Percentiles rank a stretch among this genome's conserved stretches.
Evolutionary conservation across 2,797 vertebrate species (phyloP).

Genomic region (Myotis findleyi): DNA sequence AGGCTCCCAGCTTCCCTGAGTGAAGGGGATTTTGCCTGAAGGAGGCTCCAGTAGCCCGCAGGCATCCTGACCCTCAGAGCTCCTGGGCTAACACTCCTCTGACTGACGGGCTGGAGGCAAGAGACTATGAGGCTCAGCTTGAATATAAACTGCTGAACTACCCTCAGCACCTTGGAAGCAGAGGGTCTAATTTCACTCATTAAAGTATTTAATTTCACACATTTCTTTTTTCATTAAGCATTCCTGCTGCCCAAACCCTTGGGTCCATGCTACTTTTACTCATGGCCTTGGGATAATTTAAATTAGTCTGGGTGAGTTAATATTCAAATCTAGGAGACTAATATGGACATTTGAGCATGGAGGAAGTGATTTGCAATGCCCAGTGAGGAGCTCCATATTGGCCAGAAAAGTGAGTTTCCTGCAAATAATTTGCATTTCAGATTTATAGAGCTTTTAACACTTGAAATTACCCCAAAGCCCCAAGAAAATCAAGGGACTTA

Average conservation of each 20-base stretch:
- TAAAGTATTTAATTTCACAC: slow-evolving; percentile 74
- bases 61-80: neutral
- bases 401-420: slow-evolving; percentile 60
- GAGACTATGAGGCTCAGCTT: neutral
- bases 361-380: slow-evolving; percentile 64
- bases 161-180: neutral
- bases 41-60: neutral
- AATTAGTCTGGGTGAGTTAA: slow-evolving; percentile 80
- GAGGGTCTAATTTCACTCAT: slow-evolving; percentile 75
- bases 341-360: slow-evolving; percentile 45
- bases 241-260: slow-evolving; percentile 72
- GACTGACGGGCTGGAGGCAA: slow-evolving; percentile 33
- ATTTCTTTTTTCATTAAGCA: slow-evolving; percentile 77
- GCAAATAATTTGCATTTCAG: slow-evolving; percentile 66
- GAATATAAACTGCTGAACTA: slow-evolving; percentile 13
- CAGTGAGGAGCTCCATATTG: neutral
- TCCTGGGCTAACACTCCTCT: neutral
- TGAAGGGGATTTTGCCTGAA: slow-evolving; percentile 24
- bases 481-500: slow-evolving; percentile 39
- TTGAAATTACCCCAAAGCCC: slow-evolving; percentile 36
- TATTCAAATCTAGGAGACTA: slow-evolving; percentile 77
- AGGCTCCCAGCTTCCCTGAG: neutral
- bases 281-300: slow-evolving; percentile 80
- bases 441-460: slow-evolving; percentile 8
- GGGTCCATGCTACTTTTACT: slow-evolving; percentile 72